Percentiles rank a stretch among this genome's conserved stretches.
phyloP scores from a whole-genome alignment of 1,140 invertebrate species.

The Brachionus asplanchnoidis region DNA sequence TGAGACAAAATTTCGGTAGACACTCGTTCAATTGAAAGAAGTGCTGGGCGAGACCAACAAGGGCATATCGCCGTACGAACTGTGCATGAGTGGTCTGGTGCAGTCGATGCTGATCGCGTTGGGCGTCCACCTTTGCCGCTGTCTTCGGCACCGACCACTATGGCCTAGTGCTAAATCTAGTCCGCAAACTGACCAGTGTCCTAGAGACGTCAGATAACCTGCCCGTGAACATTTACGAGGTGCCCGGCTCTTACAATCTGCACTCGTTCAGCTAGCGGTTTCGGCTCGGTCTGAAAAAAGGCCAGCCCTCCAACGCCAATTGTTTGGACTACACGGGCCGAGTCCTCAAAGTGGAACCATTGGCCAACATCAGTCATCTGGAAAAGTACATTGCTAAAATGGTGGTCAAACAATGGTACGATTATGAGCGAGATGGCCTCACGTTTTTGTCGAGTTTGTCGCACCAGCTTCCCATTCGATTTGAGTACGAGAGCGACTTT shows the following conservation, averaged over 20 bases:
- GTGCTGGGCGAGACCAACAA: neutral
- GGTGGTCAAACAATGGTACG: conserved; percentile 92
- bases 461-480: conserved; percentile 59
- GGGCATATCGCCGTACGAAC: conserved; percentile 17
- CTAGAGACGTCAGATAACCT: too few relatives aligned
- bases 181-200: too few relatives aligned
- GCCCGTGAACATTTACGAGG: too few relatives aligned
- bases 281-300: neutral
- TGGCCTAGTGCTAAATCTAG: too few relatives aligned
- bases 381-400: conserved; percentile 90
- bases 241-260: too few relatives aligned
- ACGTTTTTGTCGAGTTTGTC: conserved; percentile 79
- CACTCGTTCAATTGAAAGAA: neutral
- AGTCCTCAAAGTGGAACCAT: conserved; percentile 87
- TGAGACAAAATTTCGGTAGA: neutral
- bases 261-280: conserved; percentile 37
- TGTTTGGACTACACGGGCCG: conserved; percentile 78
- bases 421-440: conserved; percentile 81
- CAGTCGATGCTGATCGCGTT: conserved; percentile 45
- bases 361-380: conserved; percentile 87
- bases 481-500: conserved; percentile 83
- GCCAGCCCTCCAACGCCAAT: conserved; percentile 74
- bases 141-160: conserved; percentile 45
- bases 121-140: neutral
- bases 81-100: conserved; percentile 41